phyloP scores from a whole-genome alignment of 1,140 invertebrate genomes.

The Uloborus diversus region DNA sequence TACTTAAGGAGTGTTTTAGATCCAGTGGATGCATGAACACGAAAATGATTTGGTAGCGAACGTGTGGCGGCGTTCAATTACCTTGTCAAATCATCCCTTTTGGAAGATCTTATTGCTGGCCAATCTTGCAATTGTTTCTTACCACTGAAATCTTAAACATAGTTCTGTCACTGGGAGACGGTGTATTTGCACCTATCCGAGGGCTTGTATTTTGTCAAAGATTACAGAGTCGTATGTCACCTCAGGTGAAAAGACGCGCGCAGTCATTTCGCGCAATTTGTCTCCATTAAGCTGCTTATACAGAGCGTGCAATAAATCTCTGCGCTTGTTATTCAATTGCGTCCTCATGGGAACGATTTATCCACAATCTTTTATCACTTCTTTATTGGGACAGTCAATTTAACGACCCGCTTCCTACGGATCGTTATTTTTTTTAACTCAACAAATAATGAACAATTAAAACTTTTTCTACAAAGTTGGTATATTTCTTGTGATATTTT shows the following conservation, averaged over 20 bases:
- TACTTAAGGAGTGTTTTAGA: slow-evolving; percentile 30
- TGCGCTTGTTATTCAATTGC: too few relatives aligned
- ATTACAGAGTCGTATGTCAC: slow-evolving; percentile 29
- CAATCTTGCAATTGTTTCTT: slow-evolving; percentile 24
- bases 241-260: slow-evolving; percentile 13
- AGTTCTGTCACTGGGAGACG: slow-evolving; percentile 28
- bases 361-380: too few relatives aligned
- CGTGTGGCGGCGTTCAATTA: slow-evolving; percentile 30
- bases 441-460: too few relatives aligned
- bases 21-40: neutral
- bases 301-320: slow-evolving; percentile 13
- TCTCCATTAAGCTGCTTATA: slow-evolving; percentile 32
- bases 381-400: too few relatives aligned
- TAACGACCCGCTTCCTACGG: too few relatives aligned
- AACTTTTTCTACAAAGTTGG: too few relatives aligned
- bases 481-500: too few relatives aligned
- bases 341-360: too few relatives aligned
- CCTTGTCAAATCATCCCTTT: slow-evolving; percentile 25
- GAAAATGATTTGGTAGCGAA: slow-evolving; percentile 34
- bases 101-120: neutral
- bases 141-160: slow-evolving; percentile 40
- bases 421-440: too few relatives aligned
- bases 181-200: slow-evolving; percentile 4
- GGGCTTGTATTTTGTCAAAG: slow-evolving; percentile 33
- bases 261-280: slow-evolving; percentile 20